phyloP scores from a whole-genome alignment of 2,888 invertebrate genomes.

The Lepidochitona cinerea region DNA sequence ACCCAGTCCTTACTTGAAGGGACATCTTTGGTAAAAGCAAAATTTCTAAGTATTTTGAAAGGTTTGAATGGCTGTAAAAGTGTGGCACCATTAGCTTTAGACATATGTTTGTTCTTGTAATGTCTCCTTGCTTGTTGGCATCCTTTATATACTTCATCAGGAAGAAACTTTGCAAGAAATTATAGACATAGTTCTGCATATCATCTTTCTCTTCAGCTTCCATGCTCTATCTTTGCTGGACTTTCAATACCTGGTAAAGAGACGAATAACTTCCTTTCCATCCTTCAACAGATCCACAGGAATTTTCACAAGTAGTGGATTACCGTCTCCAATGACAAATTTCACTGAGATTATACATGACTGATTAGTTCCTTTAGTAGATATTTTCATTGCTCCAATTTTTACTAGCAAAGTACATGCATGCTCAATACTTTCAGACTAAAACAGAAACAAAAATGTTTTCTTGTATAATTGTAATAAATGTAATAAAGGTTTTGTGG shows the following conservation, averaged over 20 bases:
- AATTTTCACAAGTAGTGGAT: not conserved
- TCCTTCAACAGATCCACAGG: not conserved
- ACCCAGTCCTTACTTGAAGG: slow-evolving; percentile 15
- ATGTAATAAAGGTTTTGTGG: no score
- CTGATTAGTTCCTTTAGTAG: slow-evolving; percentile 12
- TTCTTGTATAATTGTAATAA: no score
- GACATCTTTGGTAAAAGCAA: slow-evolving; percentile 13
- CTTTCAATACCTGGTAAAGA: not conserved
- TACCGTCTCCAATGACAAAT: not conserved
- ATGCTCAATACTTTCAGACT: no score
- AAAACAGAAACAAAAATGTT: no score
- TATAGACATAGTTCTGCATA: slow-evolving; percentile 10
- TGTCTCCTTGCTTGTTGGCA: slow-evolving; percentile 16
- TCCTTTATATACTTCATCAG: slow-evolving; percentile 10
- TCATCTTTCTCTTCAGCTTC: slow-evolving; percentile 11
- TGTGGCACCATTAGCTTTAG: slow-evolving; percentile 19
- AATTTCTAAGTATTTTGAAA: slow-evolving; percentile 21
- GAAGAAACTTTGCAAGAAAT: slow-evolving; percentile 1
- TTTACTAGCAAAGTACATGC: no score
- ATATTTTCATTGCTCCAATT: no score
- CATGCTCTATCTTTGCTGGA: not conserved
- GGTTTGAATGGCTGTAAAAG: slow-evolving; percentile 12
- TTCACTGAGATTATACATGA: not conserved
- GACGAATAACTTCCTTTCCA: not conserved
- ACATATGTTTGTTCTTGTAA: slow-evolving; percentile 6